These are phyloP conservation scores for Exocentrus adspersus DNA, from an alignment of 2,888 invertebrate genomes.

Conservation along the genomic window DNA sequence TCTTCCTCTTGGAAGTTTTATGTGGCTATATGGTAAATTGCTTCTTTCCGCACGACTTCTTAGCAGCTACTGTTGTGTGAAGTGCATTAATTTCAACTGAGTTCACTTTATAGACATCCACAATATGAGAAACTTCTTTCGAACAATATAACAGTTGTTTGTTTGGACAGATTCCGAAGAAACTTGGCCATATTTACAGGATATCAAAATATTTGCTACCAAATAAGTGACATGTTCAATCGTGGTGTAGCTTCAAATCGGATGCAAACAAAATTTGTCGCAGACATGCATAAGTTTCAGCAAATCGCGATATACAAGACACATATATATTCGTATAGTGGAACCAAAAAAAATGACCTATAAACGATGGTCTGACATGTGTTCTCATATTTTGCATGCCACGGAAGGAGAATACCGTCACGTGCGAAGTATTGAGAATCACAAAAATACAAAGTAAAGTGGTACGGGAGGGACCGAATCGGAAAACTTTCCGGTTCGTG, in stretches of 20 bases:
- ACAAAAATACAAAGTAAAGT: slow-evolving; percentile 15
- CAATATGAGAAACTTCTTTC: neutral
- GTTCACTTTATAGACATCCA: neutral
- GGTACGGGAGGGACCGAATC: slow-evolving; percentile 25
- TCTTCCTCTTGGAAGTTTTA: slow-evolving; percentile 32
- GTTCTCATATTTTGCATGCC: slow-evolving; percentile 5
- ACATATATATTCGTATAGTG: too few relatives aligned
- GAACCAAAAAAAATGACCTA: too few relatives aligned
- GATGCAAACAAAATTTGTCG: too few relatives aligned
- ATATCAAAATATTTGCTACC: too few relatives aligned
- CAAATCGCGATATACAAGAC: neutral
- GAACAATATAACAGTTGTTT: too few relatives aligned
- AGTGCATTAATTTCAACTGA: neutral
- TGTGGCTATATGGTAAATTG: slow-evolving; percentile 32
- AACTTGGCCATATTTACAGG: too few relatives aligned
- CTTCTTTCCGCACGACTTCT: slow-evolving; percentile 23
- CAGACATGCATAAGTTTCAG: too few relatives aligned
- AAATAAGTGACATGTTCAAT: too few relatives aligned
- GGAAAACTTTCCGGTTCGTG: slow-evolving; percentile 24
- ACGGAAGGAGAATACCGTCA: neutral
- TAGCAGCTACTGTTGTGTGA: neutral
- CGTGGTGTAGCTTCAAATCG: too few relatives aligned
- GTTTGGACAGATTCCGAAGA: too few relatives aligned
- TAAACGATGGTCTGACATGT: neutral
- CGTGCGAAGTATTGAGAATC: slow-evolving; percentile 9